Evolutionary conservation across 2,113 vertebrate genomes (phyloP), one percentile per base, ranked within the genome.

Genomic region (Callorhinus ursinus): DNA sequence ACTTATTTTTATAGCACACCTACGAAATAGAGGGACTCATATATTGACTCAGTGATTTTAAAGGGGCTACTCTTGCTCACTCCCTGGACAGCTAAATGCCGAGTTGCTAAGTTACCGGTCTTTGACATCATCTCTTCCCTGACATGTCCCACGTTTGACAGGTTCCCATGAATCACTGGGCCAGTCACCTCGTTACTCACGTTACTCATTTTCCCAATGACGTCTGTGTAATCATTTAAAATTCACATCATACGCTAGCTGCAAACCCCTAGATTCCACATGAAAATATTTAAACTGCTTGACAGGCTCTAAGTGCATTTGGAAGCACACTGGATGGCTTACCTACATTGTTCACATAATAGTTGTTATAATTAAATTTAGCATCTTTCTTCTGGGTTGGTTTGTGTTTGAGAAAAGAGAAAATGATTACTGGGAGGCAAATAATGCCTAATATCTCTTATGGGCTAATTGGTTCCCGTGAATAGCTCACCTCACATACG

Each of bases 101-200:
- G 97, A 95, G 98, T 99, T 99, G 99, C 99, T 99, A 98, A 98
- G 99, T 98, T 99, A 99, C 99, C 96, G 96, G 97, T 98, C 99
- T 99, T 98, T 99, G 99, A 99, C 99, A 99, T 99, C 99, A 99
- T 98, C 98, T 98, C 98, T 99, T 99, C 98, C 98, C 96, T 97
- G 98, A 98, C 57, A 98, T 99, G 98, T 98, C 99, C 98, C 96
- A 95, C 95, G 97, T 99, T 98, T 99, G 99, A 99, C 99, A 99
- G 98, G 97, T 98, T 98, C 98, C 97, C 98, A 98, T 99, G 99
- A 99, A 99, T 99, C 98, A 99, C 98, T 98, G 97, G 98, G 95
- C 97, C 97, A 98, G 98, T 96, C 98, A 98, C 98, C 98, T 99
- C 97, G 51, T 99, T 99, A 98, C 98, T 99, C 98, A 98, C 95